These are phyloP conservation scores for Magallana ariakensis DNA, from an alignment of 1,140 invertebrate genomes.

Conservation along the genomic window DNA sequence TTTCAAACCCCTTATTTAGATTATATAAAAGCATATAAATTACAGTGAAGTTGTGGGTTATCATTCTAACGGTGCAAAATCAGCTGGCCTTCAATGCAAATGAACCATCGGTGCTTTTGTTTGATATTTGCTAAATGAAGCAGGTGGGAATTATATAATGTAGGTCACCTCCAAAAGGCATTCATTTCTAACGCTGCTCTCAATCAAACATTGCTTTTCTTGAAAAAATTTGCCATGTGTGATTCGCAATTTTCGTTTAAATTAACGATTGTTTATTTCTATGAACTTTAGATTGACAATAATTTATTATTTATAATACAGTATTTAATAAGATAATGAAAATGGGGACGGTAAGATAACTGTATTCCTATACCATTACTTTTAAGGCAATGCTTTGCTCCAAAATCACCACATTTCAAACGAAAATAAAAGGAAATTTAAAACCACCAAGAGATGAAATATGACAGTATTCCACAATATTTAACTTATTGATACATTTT, in stretches of 20 bases:
- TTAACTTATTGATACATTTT: conserved; percentile 5
- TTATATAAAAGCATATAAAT: background rate
- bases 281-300: no score
- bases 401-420: background rate
- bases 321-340: no score
- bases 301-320: no score
- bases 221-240: no score
- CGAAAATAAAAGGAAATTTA: background rate
- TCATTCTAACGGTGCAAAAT: background rate
- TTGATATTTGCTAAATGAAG: conserved; percentile 33
- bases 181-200: no score
- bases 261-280: no score
- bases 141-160: conserved; percentile 2
- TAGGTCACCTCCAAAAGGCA: background rate
- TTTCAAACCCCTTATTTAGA: no score
- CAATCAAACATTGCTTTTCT: no score
- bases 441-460: conserved; percentile 3
- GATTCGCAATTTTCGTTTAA: no score
- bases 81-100: conserved; percentile 24
- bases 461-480: background rate
- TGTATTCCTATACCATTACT: no score
- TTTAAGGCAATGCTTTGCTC: no score
- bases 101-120: background rate
- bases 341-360: no score
- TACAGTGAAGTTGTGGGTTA: background rate